These are phyloP conservation scores for Pandemis cinnamomeana DNA, from an alignment of 2,888 invertebrate species.

Conservation along the genomic window DNA sequence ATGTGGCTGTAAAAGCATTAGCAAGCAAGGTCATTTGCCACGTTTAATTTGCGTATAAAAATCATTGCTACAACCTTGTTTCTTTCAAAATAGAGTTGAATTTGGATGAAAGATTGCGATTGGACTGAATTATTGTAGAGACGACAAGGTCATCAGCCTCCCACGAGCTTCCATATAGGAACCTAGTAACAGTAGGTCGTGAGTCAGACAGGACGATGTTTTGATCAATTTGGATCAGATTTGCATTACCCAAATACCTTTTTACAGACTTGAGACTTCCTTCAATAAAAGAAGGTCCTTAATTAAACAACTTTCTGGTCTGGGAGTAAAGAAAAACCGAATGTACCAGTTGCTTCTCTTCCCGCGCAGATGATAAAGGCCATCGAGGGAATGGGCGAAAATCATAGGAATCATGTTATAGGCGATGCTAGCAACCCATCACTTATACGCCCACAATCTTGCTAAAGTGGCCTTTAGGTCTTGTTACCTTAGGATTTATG, in stretches of 20 bases:
- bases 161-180: slow-evolving; percentile 33
- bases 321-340: too few species aligned
- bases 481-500: too few species aligned
- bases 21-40: slow-evolving; percentile 17
- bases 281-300: too few species aligned
- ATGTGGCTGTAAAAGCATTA: background rate
- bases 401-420: too few species aligned
- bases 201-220: slow-evolving; percentile 33
- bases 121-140: slow-evolving; percentile 1
- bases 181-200: slow-evolving; percentile 31
- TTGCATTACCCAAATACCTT: background rate
- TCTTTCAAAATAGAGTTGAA: background rate
- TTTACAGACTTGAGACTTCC: too few species aligned
- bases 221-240: slow-evolving; percentile 19
- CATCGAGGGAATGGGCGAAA: too few species aligned
- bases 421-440: too few species aligned
- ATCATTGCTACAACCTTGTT: background rate
- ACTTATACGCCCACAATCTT: too few species aligned
- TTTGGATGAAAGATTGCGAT: background rate
- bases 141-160: slow-evolving; percentile 35
- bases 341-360: too few species aligned
- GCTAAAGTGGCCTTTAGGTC: too few species aligned
- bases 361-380: too few species aligned
- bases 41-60: background rate
- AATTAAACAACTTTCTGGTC: too few species aligned